A percentile compares a stretch with the other conserved stretches of the same genome.
Conservation (phyloP, 1,140 invertebrate genomes). For the Gonatopus flavifemur region DNA sequence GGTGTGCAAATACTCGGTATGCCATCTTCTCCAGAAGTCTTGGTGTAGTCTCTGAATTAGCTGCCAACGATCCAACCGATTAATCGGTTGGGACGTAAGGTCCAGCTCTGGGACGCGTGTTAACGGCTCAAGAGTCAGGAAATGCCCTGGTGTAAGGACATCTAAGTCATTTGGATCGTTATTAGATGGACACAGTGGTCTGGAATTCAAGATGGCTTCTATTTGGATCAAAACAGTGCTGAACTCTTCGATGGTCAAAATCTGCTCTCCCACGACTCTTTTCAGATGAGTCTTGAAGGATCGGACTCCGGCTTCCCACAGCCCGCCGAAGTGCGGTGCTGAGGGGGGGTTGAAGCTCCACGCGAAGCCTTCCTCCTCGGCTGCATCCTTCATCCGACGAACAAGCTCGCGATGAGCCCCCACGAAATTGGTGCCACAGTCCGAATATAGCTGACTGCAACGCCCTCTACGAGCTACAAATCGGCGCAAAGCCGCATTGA, state of each 20-base stretch:
- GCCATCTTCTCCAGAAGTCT: background rate
- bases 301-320: background rate
- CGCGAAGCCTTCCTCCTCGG: background rate
- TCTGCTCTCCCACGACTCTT: background rate
- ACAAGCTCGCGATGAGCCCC: too few relatives aligned
- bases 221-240: background rate
- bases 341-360: background rate
- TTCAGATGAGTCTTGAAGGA: too few relatives aligned
- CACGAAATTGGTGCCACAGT: background rate
- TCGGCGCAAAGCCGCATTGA: background rate
- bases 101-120: background rate
- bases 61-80: background rate
- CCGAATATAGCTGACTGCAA: background rate
- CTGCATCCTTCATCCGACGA: too few relatives aligned
- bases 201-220: too few relatives aligned
- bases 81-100: background rate
- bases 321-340: background rate
- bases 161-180: background rate
- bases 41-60: background rate
- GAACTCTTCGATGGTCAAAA: too few relatives aligned
- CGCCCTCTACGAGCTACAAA: too few relatives aligned
- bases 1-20: background rate
- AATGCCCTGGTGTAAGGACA: too few relatives aligned
- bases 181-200: background rate
- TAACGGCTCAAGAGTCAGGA: too few relatives aligned